Conservation (phyloP, 1,140 invertebrate species). For the Aphis craccivora region DNA sequence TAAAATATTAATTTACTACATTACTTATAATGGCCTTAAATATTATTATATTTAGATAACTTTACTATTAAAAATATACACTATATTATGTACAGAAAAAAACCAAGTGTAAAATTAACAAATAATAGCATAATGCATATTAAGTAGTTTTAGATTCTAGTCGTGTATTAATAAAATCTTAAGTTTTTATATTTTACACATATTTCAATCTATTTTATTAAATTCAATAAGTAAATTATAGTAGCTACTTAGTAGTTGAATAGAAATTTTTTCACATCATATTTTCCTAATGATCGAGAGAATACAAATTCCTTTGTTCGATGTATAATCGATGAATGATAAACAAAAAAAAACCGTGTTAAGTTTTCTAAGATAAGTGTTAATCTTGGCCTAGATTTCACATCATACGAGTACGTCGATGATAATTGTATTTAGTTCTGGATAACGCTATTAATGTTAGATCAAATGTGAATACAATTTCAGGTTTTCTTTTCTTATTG, state of each 20-base stretch:
- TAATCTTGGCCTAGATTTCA: slow-evolving; percentile 10
- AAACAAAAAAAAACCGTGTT: neutral
- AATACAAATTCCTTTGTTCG: neutral
- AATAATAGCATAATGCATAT: too few relatives aligned
- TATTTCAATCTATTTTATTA: neutral
- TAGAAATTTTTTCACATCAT: neutral
- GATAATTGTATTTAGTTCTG: slow-evolving; percentile 8
- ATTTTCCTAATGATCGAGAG: neutral
- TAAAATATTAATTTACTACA: too few relatives aligned
- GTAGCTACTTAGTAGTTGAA: neutral
- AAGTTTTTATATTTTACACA: neutral
- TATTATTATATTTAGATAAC: too few relatives aligned
- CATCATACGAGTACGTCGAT: neutral
- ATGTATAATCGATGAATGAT: neutral
- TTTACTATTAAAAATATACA: too few relatives aligned
- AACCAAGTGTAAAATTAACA: too few relatives aligned
- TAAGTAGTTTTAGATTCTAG: too few relatives aligned
- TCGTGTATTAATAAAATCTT: too few relatives aligned
- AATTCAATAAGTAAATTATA: neutral
- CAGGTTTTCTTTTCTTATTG: neutral
- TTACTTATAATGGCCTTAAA: too few relatives aligned
- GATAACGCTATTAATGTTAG: neutral
- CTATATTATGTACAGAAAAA: too few relatives aligned
- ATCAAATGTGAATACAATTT: slow-evolving; percentile 1
- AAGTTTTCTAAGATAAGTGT: neutral